phyloP scores from a whole-genome alignment of 64 coral and sea anemone genomes.

The Platygyra sinensis region DNA sequence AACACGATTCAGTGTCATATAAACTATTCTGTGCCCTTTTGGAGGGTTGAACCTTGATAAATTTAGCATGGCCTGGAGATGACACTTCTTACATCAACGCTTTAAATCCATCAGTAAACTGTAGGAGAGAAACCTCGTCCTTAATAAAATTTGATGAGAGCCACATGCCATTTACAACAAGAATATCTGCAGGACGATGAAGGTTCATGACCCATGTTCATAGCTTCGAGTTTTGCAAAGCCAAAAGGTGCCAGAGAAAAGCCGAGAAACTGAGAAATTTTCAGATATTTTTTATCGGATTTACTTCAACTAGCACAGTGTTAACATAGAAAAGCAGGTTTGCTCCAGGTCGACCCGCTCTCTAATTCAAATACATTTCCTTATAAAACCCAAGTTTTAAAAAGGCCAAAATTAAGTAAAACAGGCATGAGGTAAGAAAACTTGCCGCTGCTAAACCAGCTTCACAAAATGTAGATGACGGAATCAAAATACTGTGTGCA shows the following conservation, averaged over 20 bases:
- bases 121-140: constrained; percentile 5
- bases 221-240: no score
- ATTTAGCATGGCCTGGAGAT: background rate
- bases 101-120: constrained; percentile 31
- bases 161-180: background rate
- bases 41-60: background rate
- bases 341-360: no score
- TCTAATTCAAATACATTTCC: no score
- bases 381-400: no score
- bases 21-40: background rate
- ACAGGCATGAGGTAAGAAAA: no score
- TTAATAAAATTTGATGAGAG: constrained; percentile 32
- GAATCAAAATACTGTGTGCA: no score
- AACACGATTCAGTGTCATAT: background rate
- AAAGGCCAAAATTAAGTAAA: no score
- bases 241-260: background rate
- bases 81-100: background rate
- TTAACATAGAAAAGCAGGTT: no score
- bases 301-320: no score
- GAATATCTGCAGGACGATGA: background rate
- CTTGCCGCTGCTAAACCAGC: no score
- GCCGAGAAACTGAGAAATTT: background rate
- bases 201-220: background rate
- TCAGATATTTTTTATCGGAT: no score
- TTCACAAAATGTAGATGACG: no score